phyloP scores from a whole-genome alignment of 1,140 invertebrate species.

The Heliothis virescens region DNA sequence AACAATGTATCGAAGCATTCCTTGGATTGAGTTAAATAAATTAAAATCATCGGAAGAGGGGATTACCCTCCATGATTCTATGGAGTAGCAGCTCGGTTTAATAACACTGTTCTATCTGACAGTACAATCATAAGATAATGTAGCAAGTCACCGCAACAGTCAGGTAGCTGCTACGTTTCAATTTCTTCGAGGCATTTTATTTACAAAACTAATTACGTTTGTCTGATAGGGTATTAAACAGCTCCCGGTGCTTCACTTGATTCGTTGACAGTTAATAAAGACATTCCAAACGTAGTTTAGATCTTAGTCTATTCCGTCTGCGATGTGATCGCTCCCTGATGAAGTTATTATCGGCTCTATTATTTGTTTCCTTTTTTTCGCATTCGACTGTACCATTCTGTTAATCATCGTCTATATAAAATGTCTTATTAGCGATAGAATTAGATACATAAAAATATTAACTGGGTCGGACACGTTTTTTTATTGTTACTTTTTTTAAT shows the following conservation, averaged over 20 bases:
- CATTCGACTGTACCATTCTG: conserved; percentile 55
- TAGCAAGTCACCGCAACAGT: conserved; percentile 76
- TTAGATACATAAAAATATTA: conserved; percentile 60
- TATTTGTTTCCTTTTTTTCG: conserved; percentile 59
- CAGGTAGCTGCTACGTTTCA: conserved; percentile 84
- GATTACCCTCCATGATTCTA: conserved; percentile 53
- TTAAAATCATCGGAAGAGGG: conserved; percentile 20
- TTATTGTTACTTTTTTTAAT: conserved; percentile 64
- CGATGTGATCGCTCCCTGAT: conserved; percentile 67
- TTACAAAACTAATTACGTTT: conserved; percentile 86
- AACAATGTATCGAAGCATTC: conserved; percentile 6
- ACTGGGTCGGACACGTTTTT: conserved; percentile 58
- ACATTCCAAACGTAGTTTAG: conserved; percentile 81
- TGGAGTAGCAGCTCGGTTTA: conserved; percentile 49
- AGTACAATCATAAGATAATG: conserved; percentile 66
- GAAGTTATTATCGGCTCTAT: conserved; percentile 64
- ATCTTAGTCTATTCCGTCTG: conserved; percentile 74
- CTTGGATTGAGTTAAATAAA: background rate
- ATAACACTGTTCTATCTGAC: conserved; percentile 51
- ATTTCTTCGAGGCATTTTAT: conserved; percentile 84
- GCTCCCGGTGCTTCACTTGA: conserved; percentile 75
- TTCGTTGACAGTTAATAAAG: conserved; percentile 85
- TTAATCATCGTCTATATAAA: conserved; percentile 58
- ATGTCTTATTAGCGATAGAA: conserved; percentile 59
- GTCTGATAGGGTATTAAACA: conserved; percentile 83